Conservation (phyloP, 2,797 vertebrate genomes). For the Sphenodon punctatus region DNA sequence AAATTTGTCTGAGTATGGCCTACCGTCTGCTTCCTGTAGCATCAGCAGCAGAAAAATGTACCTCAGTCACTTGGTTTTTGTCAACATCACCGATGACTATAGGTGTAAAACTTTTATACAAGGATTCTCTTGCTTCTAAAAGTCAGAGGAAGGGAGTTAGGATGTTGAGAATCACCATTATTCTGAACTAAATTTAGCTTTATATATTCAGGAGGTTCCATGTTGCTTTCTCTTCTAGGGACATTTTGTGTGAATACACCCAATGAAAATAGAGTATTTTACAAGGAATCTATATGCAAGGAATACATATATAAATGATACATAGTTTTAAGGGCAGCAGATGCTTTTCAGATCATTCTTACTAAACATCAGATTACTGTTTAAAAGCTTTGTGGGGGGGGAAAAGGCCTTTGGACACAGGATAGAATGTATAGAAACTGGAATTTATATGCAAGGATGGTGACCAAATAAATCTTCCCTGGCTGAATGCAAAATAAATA, state of each 20-base stretch:
- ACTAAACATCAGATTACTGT: not conserved
- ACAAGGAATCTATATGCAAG: too few species aligned
- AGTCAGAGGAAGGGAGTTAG: not conserved
- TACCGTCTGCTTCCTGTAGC: not conserved
- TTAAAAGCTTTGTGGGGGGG: conserved; percentile 16
- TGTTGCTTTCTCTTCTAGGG: too few species aligned
- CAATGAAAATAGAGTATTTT: too few species aligned
- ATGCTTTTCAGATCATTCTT: conserved; percentile 18
- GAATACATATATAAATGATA: not conserved
- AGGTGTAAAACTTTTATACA: too few species aligned
- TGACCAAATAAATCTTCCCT: too few species aligned
- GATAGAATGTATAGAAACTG: not conserved
- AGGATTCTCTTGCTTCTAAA: not conserved
- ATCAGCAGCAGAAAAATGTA: not conserved
- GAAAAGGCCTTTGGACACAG: not conserved
- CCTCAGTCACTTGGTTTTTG: not conserved
- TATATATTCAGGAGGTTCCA: too few species aligned
- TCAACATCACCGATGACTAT: not conserved
- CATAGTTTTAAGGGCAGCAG: conserved; percentile 12
- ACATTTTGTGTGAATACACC: too few species aligned
- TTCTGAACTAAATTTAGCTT: not conserved
- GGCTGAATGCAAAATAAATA: conserved; percentile 1
- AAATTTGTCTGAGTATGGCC: not conserved
- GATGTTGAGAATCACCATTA: not conserved
- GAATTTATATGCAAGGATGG: too few species aligned